phyloP scores from a whole-genome alignment of 2,113 vertebrate genomes.

The Cyanoramphus novaezelandiae region DNA sequence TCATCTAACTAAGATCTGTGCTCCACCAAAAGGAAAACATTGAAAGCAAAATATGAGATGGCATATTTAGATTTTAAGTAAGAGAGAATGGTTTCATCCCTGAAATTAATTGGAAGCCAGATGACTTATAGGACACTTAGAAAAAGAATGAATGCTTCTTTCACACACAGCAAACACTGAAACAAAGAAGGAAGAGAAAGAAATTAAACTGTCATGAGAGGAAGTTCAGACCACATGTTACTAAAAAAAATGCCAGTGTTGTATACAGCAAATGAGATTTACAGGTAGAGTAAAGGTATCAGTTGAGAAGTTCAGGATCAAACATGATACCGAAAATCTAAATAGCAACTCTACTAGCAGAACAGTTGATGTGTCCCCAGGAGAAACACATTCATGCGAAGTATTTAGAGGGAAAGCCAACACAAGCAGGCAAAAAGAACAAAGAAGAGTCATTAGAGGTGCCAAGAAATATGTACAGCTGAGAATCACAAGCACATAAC shows the following conservation, averaged over 20 bases:
- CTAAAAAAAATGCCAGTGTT: background rate
- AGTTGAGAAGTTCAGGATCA: background rate
- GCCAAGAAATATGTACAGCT: constrained; percentile 6
- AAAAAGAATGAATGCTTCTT: background rate
- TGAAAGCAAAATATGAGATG: background rate
- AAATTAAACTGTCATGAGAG: background rate
- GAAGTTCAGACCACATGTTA: background rate
- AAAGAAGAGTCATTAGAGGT: constrained; percentile 54
- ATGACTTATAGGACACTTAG: background rate
- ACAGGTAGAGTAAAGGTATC: background rate
- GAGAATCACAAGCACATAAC: background rate
- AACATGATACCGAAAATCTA: background rate
- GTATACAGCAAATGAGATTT: background rate
- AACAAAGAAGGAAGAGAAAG: background rate
- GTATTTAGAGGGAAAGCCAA: constrained; percentile 19
- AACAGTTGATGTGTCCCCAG: constrained; percentile 27
- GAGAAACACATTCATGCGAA: background rate
- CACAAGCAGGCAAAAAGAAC: constrained; percentile 4
- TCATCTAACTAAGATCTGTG: background rate
- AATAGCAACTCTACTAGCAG: background rate
- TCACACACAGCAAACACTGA: background rate
- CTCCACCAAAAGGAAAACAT: background rate
- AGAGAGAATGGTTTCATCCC: background rate
- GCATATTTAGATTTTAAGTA: background rate
- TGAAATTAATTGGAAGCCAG: background rate